Base-by-base conservation (phyloP, 2,113 vertebrate genomes). In the Nestor notabilis region DNA sequence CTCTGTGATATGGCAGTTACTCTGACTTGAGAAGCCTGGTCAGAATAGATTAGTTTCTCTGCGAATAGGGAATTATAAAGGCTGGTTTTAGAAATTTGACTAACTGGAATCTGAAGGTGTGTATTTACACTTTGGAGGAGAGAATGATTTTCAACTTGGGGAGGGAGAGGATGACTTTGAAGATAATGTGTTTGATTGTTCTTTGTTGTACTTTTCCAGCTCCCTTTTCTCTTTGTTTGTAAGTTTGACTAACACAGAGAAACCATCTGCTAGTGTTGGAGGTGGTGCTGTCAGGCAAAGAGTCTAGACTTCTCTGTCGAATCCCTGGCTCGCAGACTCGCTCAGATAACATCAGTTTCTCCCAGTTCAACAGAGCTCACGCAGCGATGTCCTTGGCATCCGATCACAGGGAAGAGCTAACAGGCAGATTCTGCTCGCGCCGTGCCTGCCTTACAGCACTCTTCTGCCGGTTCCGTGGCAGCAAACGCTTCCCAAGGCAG, bases 201-300 rank as follows among this genome's bases (percentile, higher is more conserved):
- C 89, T 94, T 94, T 94, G 84, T 86, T 95, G 94, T 94, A 95
- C 91, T 96, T 95, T 94, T 85, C 65, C 92, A 94, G 86, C 70
- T 92, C 77, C 61, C 82, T 89, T 82, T 92, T 53, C 43, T 75
- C 58, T 91, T 79, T 83, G 87, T 81, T 90, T 93, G 83, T 83
- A 93, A 90, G 91, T 96, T 96, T 93, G 93, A 90, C 87, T 93
- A 92, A 92, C 69, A 69, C 92, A 76, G 93, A 91, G 97, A 58
- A 97, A 82, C 96, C 97, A 97, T 97, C 97, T 97, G 97, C 82
- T 95, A 47, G 50, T 84, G 78, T 93, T 96, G 95, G 96, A 95
- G 95, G 90, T 91, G 92, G 43, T 89, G 93, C 91, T 94, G 92
- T 94, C 87, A 89, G 97, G 94, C 96, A 91, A 46, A 86, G 87